Conservation (phyloP, 2,113 vertebrate genomes). For the Coregonus clupeaformis region DNA sequence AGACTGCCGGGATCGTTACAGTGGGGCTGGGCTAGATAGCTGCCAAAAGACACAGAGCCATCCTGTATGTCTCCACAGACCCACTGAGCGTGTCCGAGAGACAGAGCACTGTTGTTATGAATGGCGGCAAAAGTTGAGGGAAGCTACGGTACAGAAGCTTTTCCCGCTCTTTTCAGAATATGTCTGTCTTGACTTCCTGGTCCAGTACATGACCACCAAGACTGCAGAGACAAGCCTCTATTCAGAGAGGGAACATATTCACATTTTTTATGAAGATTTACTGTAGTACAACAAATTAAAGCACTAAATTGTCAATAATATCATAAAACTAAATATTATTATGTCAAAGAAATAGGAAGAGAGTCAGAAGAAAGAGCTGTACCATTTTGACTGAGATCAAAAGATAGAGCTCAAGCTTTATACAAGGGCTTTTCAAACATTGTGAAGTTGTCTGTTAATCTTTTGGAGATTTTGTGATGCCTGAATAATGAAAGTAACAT, state of each 20-base stretch:
- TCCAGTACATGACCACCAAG: not conserved
- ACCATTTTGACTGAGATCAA: not conserved
- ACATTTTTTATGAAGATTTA: not conserved
- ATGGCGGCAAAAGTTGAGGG: constrained; percentile 33
- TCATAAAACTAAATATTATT: not conserved
- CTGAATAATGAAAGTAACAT: constrained; percentile 27
- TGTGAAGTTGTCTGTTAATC: constrained; percentile 12
- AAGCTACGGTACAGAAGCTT: not conserved
- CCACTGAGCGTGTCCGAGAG: constrained; percentile 5
- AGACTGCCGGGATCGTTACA: no score
- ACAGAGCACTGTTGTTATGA: constrained; percentile 8
- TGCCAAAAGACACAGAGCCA: constrained; percentile 28
- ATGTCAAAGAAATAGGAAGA: not conserved
- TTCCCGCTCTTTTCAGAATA: constrained; percentile 37
- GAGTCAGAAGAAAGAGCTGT: not conserved
- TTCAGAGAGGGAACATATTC: not conserved
- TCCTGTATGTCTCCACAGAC: constrained; percentile 6
- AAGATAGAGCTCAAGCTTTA: not conserved
- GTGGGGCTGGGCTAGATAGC: not conserved
- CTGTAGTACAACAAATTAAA: not conserved
- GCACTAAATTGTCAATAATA: not conserved
- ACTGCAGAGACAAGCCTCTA: not conserved
- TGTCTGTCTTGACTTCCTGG: not conserved
- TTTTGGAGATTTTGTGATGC: constrained; percentile 19
- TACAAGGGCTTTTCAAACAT: not conserved